Base-by-base conservation (phyloP, 2,888 invertebrate genomes). In the Hirtodrosophila trivittata region DNA sequence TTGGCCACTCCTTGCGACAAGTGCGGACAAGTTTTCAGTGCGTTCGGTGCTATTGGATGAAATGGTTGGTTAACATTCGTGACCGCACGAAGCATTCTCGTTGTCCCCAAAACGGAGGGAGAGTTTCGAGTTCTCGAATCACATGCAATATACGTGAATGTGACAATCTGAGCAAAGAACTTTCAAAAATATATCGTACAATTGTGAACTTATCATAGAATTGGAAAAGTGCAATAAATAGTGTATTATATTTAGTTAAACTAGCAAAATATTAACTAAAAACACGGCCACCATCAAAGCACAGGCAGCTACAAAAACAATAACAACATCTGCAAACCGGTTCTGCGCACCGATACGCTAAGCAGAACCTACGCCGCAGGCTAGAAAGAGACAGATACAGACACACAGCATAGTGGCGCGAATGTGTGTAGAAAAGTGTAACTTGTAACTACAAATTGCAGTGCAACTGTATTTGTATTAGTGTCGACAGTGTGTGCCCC, bases 1-100 rank as follows among this genome's bases (percentile, higher is more conserved):
- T 72, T 77, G 75, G 86, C 89, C 89, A 88, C 89, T 83, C 89
- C 89, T 87, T 72, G 71, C 70, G 63, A 75, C 72, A 73, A 77
- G 73, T 75, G 69, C 69, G 68, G 60, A 71, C 62, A 75, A 67
- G 69, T 66, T 88, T 21, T 89, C 73, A 91, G 90, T 91, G 86
- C 88, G 86, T 84, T 88, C 84, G 86, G 89, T 88, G 89, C 88
- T 87, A 91, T 90, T 90, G 90, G 87, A 89, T 86, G 87, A 88
- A 84, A 78, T 83, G 89, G 90, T 87, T 86, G 84, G 37, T 57
- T 76, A 41, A 62, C 77, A 82, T 77, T 89, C 72, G 86, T 73
- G 84, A 56, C 66, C 75, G 84, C 81, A 77, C 75, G 80, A 75
- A 81, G 81, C 81, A 63, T 41, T 55, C 41, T 76, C 74, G 77